A percentile compares a stretch with the other conserved stretches of the same genome.
Conservation (phyloP, 1,140 invertebrate genomes). For the Amyelois transitella region DNA sequence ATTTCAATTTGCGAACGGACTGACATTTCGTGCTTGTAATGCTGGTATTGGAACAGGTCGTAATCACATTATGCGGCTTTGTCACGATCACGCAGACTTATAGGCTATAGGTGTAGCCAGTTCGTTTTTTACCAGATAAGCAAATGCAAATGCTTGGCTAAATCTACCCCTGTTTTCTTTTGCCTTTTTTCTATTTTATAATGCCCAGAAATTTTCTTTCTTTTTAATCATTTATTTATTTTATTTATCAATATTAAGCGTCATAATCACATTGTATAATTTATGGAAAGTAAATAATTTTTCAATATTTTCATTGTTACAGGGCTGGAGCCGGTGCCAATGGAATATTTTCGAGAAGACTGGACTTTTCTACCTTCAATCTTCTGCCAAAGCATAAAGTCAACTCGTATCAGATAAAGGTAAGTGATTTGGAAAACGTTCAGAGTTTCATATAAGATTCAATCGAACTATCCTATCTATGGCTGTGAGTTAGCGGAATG, state of each 20-base stretch:
- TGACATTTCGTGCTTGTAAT: not conserved
- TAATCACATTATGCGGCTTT: not conserved
- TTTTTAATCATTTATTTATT: no score
- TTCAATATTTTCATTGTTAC: constrained; percentile 50
- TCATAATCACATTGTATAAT: no score
- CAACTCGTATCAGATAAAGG: constrained; percentile 99
- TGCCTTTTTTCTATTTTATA: no score
- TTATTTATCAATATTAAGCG: no score
- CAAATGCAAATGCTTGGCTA: no score
- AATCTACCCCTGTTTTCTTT: not conserved
- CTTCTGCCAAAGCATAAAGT: constrained; percentile 94
- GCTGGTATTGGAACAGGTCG: not conserved
- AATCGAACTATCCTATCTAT: no score
- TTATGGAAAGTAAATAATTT: no score
- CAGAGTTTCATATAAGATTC: no score
- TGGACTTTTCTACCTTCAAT: constrained; percentile 97
- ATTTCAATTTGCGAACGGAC: not conserved
- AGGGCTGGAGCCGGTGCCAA: constrained; percentile 91
- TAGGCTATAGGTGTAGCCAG: not conserved
- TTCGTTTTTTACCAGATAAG: no score
- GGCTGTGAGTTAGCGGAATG: no score
- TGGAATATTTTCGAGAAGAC: constrained; percentile 90
- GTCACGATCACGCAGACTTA: not conserved
- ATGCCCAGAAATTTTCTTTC: no score
- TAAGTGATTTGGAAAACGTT: constrained; percentile 56